Conservation (phyloP, 2,113 vertebrate genomes). For the Paratilapia polleni region DNA sequence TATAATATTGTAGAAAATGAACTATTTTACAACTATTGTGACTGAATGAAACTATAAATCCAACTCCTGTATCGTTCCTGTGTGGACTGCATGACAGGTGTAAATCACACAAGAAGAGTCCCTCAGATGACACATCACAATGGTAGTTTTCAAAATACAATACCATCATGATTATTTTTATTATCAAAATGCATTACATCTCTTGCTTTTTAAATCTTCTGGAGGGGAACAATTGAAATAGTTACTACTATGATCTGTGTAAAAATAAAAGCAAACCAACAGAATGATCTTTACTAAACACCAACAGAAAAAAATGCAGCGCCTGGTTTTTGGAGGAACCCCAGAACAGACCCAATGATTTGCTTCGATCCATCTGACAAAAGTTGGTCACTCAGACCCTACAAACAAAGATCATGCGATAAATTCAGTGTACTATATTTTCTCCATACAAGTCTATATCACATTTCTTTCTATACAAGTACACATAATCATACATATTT, state of each 20-base stretch:
- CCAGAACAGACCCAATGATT: constrained; percentile 56
- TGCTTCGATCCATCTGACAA: constrained; percentile 51
- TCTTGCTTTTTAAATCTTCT: constrained; percentile 81
- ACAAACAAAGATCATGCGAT: constrained; percentile 76
- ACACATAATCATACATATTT: constrained; percentile 77
- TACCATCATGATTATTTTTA: constrained; percentile 96
- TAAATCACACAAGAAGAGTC: constrained; percentile 13
- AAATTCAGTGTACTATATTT: constrained; percentile 81
- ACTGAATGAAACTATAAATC: not conserved
- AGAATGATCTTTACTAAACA: constrained; percentile 81
- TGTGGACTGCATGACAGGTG: not conserved
- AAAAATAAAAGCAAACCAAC: constrained; percentile 84
- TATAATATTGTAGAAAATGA: no score
- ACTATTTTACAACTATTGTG: not conserved
- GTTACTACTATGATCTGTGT: constrained; percentile 89
- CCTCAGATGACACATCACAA: constrained; percentile 60
- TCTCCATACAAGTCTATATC: constrained; percentile 80
- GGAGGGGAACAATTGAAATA: constrained; percentile 83
- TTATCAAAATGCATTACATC: constrained; percentile 98
- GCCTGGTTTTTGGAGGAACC: constrained; percentile 63
- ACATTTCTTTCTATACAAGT: constrained; percentile 80
- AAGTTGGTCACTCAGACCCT: constrained; percentile 57
- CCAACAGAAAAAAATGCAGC: constrained; percentile 82
- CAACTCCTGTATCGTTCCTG: not conserved
- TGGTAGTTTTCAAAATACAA: constrained; percentile 70